Evolutionary conservation across 2,797 vertebrate species (phyloP), one percentile per base, ranked within the genome.

Genomic region (Epinephelus coioides): DNA sequence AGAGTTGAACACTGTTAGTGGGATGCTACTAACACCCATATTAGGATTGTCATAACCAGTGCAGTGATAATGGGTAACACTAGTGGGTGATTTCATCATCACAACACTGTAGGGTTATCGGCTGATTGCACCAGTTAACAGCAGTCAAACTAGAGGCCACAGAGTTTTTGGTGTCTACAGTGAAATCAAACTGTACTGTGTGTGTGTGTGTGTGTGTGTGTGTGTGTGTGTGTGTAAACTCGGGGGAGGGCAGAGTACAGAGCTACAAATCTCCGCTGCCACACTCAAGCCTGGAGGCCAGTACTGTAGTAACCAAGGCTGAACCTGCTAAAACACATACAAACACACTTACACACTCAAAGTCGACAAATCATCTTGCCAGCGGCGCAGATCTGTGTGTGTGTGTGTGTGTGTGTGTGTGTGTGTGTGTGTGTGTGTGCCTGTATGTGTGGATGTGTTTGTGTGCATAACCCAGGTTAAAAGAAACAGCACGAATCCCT

Each of bases 211-310:
- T 21, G 21, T 21, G 21, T 21, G 21, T 21, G 21, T 8, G 54
- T 66, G 79, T 46, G 62, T 62, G 75, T 69, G 76, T 34, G 49
- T 66, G 79, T 49, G 55, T 50, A 76, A 65, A 68, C 80, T 84
- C 70, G 6, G 61, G 70, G 82, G 71, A 80, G 34, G 79, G 54
- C 51, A 10, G 40, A 70, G 61, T 73, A 76, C 73, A 60, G 72
- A 71, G 76, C 68, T 66, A 69, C 81, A 88, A 82, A 87, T 86
- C 83, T 85, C 84, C 61, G 46, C 74, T 90, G 88, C 74, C 81
- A 84, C 73, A 71, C 40, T 72, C 23, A 63, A 80, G 87, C 83
- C 91, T 71, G 23, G 62, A 88, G 85, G 87, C 87, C 73, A 67
- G 15, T 56, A 77, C 70, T 54, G 74, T 53, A 64, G 81, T 53